These are phyloP conservation scores for Pristionchus maxplancki DNA, from an alignment of 2,888 invertebrate genomes.

Conservation along the genomic window DNA sequence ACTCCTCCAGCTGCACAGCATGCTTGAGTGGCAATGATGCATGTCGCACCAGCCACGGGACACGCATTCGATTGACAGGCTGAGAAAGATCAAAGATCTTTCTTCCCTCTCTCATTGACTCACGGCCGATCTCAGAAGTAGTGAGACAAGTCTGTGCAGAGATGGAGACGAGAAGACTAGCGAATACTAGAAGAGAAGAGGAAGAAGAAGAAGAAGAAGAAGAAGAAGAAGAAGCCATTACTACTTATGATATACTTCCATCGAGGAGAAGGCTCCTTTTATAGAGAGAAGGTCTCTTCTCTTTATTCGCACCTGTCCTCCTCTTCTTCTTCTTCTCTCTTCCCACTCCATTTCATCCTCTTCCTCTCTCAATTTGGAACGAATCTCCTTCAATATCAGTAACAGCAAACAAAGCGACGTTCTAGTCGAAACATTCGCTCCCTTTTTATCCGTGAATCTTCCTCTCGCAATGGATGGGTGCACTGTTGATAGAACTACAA, in stretches of 20 bases:
- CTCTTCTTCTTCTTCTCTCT: neutral
- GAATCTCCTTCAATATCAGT: neutral
- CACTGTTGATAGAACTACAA: neutral
- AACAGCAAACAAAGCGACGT: slow-evolving; percentile 17
- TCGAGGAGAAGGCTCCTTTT: neutral
- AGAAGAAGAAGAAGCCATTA: slow-evolving; percentile 13
- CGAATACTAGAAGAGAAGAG: slow-evolving; percentile 23
- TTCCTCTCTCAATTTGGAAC: slow-evolving; percentile 41
- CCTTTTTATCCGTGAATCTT: neutral
- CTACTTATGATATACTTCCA: neutral
- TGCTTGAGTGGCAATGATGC: neutral
- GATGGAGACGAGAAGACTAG: slow-evolving; percentile 6
- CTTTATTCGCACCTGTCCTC: neutral
- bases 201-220: too few species aligned
- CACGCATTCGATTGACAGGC: neutral
- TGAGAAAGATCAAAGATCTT: slow-evolving; percentile 35
- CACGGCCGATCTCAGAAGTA: slow-evolving; percentile 22
- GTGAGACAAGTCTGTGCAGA: slow-evolving; percentile 41
- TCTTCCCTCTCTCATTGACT: neutral
- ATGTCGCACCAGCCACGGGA: slow-evolving; percentile 12
- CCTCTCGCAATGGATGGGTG: neutral
- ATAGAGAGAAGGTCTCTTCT: neutral
- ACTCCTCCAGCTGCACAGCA: slow-evolving; percentile 40
- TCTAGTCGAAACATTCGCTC: neutral
- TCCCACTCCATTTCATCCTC: neutral